Evolutionary conservation across 2,113 vertebrate genomes (phyloP), one percentile per base, ranked within the genome.

Genomic region (Dipodomys merriami): DNA sequence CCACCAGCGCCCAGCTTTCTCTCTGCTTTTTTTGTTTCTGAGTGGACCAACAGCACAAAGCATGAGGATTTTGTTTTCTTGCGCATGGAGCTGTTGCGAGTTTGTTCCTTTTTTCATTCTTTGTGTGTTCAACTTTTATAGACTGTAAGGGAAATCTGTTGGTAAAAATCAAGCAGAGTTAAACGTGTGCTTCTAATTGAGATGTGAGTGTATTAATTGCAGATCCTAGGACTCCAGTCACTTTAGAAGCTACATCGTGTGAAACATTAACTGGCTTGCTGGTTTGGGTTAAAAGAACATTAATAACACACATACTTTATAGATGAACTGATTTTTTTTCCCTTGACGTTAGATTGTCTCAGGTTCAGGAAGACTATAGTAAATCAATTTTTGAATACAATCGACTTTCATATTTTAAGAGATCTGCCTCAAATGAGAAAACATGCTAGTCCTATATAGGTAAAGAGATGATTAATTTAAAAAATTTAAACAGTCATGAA

Each of bases 31-130:
- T 57, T 95, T 96, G 93, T 98, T 92, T 96, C 95, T 65, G 95
- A 98, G 96, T 46, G 97, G 98, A 98, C 98, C 98, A 98, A 96
- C 94, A 97, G 96, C 97, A 96, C 80, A 95, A 95, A 94, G 92
- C 90, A 85, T 30, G 65, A 94, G 82, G 95, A 84, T 95, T 97
- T 96, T 65, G 85, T 94, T 96, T 96, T 95, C 94, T 95, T 95
- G 96, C 94, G 94, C 85, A 7, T 71, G 94, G 96, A 96, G 94
- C 92, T 95, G 84, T 18, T 93, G 88, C 67, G 6, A 15, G 80
- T 2, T 68, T 71, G 71, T 92, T 69, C 95, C 53, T 78, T 77
- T 94, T 69, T 95, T 94, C 79, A 3, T 83, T 95, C 94, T 96
- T 93, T 27, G 78, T 72, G 92, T 96, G 94, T 90, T 87, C 91